Evolutionary conservation across 2,888 invertebrate species (phyloP), one percentile per base, ranked within the genome.

Genomic region (Sturmia bella): DNA sequence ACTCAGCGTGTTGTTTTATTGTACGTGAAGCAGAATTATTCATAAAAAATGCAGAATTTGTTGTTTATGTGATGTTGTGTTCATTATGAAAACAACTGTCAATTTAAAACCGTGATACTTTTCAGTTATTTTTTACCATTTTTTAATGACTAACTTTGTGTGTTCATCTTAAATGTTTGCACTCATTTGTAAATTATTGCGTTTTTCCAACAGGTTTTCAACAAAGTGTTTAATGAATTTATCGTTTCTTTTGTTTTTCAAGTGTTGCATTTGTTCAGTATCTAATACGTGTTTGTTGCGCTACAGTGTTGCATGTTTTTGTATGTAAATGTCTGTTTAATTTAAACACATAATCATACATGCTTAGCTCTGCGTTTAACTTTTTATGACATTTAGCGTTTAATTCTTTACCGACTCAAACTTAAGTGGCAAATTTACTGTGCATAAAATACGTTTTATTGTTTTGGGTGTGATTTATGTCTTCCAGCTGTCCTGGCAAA

Each of bases 51-150:
- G 19, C 45, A 45, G n/a, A 48, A 17, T 54, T n/a, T 32, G 5
- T 41, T 61, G 50, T 52, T 27, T 17, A 50, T 52, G 41, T 61
- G 37, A 56, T 24, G 50, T 61, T 52, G 27, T 32, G 68, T 72
- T 72, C 52, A 72, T 72, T 61, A 72, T 39, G 27, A 72, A 72
- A 72, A 43, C 52, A 61, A 61, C 59, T 72, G 72, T 61, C 61
- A 61, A 52, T 6, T 61, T 52, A 61, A 61, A 43, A 4, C 72
- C 72, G 72, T 61, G 41, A 61, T 52, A 54, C 19, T 52, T 72
- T 72, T 72, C 41, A 61, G 52, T 52, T 59, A 59, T 45, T 45
- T 32, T 56, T 39, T 41, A n/a, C n/a, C n/a, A 32, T 32, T 32
- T 32, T 32, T 32, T 32, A 32, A 32, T 7, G 9, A 32, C 5